These are phyloP conservation scores for Notocelia uddmanniana DNA, from an alignment of 2,888 invertebrate species.

Conservation along the genomic window DNA sequence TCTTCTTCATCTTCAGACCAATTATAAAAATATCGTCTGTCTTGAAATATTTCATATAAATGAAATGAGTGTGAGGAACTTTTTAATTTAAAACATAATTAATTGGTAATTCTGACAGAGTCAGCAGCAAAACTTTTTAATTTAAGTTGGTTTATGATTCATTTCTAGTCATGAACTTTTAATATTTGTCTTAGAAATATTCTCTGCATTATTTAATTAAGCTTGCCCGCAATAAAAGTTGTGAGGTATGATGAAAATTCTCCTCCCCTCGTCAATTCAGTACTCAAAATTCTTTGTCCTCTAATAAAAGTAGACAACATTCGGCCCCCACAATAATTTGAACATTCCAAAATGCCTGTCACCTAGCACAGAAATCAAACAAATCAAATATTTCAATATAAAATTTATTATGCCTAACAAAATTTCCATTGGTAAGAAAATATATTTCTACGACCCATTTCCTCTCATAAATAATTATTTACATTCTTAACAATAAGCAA, in stretches of 20 bases:
- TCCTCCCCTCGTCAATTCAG: slow-evolving; percentile 6
- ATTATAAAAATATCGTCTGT: too few species aligned
- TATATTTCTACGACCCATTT: slow-evolving; percentile 60
- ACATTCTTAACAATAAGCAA: slow-evolving; percentile 63
- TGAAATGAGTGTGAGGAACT: too few species aligned
- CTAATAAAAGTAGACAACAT: slow-evolving; percentile 21
- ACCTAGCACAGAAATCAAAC: slow-evolving; percentile 48
- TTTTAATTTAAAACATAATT: slow-evolving; percentile 1
- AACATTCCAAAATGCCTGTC: slow-evolving; percentile 17
- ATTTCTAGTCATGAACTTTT: slow-evolving; percentile 15
- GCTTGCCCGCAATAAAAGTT: slow-evolving; percentile 25
- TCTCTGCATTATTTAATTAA: slow-evolving; percentile 29
- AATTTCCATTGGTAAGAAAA: slow-evolving; percentile 71
- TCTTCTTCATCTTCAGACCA: too few species aligned
- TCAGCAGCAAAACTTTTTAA: slow-evolving; percentile 9
- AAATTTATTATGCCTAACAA: slow-evolving; percentile 76
- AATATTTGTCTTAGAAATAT: slow-evolving; percentile 12
- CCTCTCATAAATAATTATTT: slow-evolving; percentile 72
- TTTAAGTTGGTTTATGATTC: slow-evolving; percentile 14
- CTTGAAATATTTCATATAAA: too few species aligned
- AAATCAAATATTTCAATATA: slow-evolving; percentile 57
- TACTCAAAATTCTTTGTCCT: slow-evolving; percentile 30
- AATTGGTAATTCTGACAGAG: slow-evolving; percentile 1
- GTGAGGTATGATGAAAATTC: slow-evolving; percentile 3
- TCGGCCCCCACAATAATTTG: slow-evolving; percentile 9